phyloP scores from a whole-genome alignment of 2,888 invertebrate species.

The Zygaena filipendulae region DNA sequence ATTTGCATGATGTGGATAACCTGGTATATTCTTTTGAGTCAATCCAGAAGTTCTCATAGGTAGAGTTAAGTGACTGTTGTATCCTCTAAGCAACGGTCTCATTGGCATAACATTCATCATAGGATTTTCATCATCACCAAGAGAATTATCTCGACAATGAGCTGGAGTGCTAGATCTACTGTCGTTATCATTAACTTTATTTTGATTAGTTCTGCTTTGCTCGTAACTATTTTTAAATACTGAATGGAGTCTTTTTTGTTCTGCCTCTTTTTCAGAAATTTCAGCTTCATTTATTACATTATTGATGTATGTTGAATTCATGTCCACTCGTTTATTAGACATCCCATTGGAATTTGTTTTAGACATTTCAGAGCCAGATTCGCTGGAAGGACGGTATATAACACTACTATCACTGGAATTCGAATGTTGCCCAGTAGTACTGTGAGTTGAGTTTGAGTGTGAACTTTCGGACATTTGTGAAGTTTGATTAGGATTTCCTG shows the following conservation, averaged over 20 bases:
- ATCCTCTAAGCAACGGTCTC: constrained; percentile 86
- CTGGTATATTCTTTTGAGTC: constrained; percentile 53
- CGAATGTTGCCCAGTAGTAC: constrained; percentile 74
- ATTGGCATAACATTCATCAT: constrained; percentile 89
- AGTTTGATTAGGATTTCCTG: constrained; percentile 30
- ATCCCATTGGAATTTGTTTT: constrained; percentile 45
- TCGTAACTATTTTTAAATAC: constrained; percentile 36
- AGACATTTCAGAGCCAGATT: constrained; percentile 74
- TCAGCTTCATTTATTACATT: constrained; percentile 67
- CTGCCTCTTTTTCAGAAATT: constrained; percentile 56
- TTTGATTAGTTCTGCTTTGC: constrained; percentile 43
- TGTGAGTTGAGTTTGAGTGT: constrained; percentile 66
- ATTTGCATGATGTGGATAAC: constrained; percentile 62
- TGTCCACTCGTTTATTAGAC: constrained; percentile 63
- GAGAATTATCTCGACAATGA: constrained; percentile 62
- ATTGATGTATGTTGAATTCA: constrained; percentile 58
- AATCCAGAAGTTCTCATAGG: constrained; percentile 71
- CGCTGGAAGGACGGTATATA: constrained; percentile 78
- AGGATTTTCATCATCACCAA: constrained; percentile 75
- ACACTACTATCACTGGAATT: constrained; percentile 80
- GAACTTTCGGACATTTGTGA: constrained; percentile 77
- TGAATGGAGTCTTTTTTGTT: constrained; percentile 40
- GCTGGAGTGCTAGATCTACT: constrained; percentile 59
- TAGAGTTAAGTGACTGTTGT: constrained; percentile 80
- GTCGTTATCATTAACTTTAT: constrained; percentile 34